A percentile compares a stretch with the other conserved stretches of the same genome.
phyloP scores from a whole-genome alignment of 2,113 vertebrate genomes.

The Pteruthius melanotis region DNA sequence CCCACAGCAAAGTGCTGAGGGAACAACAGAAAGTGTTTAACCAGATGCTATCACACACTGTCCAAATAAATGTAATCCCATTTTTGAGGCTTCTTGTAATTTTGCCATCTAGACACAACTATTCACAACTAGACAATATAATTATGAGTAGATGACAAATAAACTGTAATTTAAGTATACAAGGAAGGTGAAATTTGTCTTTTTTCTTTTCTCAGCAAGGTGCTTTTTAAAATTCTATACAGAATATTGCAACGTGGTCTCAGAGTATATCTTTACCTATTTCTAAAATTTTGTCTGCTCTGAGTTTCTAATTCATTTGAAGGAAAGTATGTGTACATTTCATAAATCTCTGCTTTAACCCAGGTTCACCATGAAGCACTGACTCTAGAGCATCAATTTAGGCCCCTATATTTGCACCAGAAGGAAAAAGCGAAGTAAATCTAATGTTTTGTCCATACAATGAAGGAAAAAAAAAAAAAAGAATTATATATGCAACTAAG shows the following conservation, averaged over 20 bases:
- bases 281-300: neutral
- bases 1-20: neutral
- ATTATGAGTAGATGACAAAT: neutral
- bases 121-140: neutral
- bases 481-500: neutral
- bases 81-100: neutral
- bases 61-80: neutral
- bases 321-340: neutral
- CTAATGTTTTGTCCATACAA: neutral
- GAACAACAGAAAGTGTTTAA: neutral
- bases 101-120: neutral
- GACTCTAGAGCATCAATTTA: neutral
- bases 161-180: neutral
- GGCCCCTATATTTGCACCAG: neutral
- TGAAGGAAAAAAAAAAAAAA: neutral
- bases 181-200: neutral
- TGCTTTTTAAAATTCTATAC: neutral
- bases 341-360: neutral
- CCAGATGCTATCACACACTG: neutral
- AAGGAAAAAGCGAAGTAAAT: neutral
- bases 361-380: neutral
- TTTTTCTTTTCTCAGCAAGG: neutral
- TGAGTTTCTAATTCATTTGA: neutral
- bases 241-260: neutral
- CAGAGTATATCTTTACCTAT: neutral